Evolutionary conservation across 2,113 vertebrate genomes (phyloP).

Genomic region (Neotragus pygmaeus): DNA sequence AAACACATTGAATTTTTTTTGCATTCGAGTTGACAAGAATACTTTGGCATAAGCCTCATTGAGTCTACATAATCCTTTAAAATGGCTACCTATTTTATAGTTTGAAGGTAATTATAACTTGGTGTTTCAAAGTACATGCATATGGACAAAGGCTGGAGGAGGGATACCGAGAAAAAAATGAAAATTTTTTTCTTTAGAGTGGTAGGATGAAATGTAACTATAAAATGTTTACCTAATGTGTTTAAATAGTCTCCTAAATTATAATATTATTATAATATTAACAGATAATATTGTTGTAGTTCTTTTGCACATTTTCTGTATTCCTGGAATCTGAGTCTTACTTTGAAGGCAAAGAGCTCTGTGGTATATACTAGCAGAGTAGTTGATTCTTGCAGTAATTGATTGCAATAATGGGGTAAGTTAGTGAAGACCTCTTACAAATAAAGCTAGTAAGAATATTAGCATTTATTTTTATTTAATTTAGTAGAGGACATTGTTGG

Average conservation of each 20-base stretch:
- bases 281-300: not conserved
- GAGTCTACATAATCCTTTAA: not conserved
- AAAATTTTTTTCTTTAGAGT: not conserved
- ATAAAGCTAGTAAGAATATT: not conserved
- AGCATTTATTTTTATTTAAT: slow-evolving; percentile 12
- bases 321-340: slow-evolving; percentile 22
- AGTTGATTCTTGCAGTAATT: not conserved
- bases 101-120: not conserved
- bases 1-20: not conserved
- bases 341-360: not conserved
- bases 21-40: not conserved
- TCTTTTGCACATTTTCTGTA: not conserved
- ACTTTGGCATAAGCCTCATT: not conserved
- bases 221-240: not conserved
- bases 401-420: not conserved
- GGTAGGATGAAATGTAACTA: not conserved
- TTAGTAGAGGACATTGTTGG: not conserved
- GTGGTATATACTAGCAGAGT: not conserved
- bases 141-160: not conserved
- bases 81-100: not conserved
- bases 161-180: not conserved
- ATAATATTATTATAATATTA: slow-evolving; percentile 6
- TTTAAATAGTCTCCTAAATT: slow-evolving; percentile 2
- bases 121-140: not conserved
- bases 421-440: not conserved